Evolutionary conservation across 1,140 invertebrate species (phyloP).

Genomic region (Agrypnia vestita): DNA sequence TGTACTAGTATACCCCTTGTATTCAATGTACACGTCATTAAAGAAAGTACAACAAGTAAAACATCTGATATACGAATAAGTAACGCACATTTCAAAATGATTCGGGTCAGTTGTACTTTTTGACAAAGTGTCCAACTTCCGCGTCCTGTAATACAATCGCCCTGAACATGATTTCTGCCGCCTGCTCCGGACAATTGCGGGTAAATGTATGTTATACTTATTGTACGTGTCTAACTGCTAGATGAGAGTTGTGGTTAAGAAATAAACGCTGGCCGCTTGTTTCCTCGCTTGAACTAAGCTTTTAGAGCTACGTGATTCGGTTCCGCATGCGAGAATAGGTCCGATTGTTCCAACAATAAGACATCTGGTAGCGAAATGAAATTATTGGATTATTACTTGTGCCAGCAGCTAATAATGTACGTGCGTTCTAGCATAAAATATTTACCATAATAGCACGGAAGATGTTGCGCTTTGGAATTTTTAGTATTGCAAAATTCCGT

Average conservation of each 20-base stretch:
- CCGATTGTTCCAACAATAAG: conserved; percentile 26
- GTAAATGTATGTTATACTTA: conserved; percentile 49
- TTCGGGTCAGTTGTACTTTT: neutral
- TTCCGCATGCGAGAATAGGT: conserved; percentile 15
- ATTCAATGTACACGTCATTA: no score
- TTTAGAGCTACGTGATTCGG: conserved; percentile 27
- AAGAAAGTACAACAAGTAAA: no score
- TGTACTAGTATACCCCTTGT: no score
- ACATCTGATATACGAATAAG: neutral
- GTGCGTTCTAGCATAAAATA: no score
- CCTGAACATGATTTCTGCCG: conserved; percentile 39
- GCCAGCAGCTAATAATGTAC: no score
- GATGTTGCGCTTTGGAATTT: neutral
- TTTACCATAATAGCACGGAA: no score
- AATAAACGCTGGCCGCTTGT: conserved; percentile 38
- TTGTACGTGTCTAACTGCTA: conserved; percentile 50
- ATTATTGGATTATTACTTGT: no score
- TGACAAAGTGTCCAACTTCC: neutral
- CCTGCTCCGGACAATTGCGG: conserved; percentile 35
- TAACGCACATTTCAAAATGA: no score
- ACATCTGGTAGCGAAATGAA: neutral
- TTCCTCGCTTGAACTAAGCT: conserved; percentile 23
- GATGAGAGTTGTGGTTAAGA: conserved; percentile 44
- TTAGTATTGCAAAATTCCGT: neutral
- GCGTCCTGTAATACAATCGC: conserved; percentile 29